phyloP scores from a whole-genome alignment of 2,113 vertebrate species.

The Corvus cornix region DNA sequence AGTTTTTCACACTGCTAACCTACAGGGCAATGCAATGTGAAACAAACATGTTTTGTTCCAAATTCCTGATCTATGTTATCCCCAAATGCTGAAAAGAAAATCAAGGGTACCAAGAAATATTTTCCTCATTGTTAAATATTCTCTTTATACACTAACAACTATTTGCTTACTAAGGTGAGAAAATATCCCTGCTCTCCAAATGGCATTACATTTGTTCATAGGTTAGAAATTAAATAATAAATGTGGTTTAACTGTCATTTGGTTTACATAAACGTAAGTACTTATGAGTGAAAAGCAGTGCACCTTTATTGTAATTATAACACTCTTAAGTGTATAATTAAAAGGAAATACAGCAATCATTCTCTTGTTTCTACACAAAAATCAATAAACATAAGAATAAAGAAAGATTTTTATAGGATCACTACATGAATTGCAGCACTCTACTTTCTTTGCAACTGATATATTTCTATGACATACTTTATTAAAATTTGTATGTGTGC shows the following conservation, averaged over 20 bases:
- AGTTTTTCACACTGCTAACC: neutral
- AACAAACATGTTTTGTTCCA: neutral
- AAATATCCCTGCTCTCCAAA: neutral
- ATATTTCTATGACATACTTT: neutral
- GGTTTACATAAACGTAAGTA: neutral
- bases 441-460: neutral
- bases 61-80: neutral
- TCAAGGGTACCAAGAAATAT: neutral
- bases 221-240: neutral
- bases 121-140: neutral
- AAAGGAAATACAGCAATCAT: neutral
- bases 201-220: neutral
- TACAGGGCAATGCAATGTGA: neutral
- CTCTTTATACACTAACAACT: neutral
- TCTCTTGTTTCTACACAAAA: neutral
- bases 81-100: neutral
- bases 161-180: neutral
- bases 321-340: neutral
- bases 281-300: neutral
- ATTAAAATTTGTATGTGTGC: neutral
- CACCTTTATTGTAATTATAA: neutral
- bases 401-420: neutral
- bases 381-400: neutral
- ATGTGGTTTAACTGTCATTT: neutral
- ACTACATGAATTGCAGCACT: neutral